Conservation (phyloP, 2,888 invertebrate genomes). For the Tenthredo distinguenda region DNA sequence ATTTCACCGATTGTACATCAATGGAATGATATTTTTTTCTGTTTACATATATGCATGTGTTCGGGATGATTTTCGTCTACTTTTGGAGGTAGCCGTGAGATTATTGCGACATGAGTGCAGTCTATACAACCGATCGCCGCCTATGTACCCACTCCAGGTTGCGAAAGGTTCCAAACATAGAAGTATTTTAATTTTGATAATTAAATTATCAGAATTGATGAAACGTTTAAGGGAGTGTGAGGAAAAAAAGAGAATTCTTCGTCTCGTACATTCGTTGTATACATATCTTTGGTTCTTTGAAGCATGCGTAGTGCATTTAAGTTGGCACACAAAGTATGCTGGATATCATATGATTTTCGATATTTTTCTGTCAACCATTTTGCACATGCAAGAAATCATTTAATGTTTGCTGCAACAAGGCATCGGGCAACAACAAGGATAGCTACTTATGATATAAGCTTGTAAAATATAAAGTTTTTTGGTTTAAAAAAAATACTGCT, state of each 20-base stretch:
- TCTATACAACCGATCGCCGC: conserved; percentile 64
- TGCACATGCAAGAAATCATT: not conserved
- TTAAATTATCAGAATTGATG: too few species aligned
- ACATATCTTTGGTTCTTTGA: not conserved
- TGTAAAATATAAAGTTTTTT: too few species aligned
- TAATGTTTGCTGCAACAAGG: not conserved
- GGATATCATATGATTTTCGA: too few species aligned
- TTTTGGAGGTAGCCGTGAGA: conserved; percentile 58
- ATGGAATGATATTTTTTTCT: conserved; percentile 65
- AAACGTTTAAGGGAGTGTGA: not conserved
- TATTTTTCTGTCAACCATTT: too few species aligned
- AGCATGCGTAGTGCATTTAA: too few species aligned
- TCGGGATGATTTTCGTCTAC: conserved; percentile 60
- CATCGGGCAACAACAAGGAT: too few species aligned
- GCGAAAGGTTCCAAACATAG: too few species aligned
- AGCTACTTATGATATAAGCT: not conserved
- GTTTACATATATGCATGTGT: conserved; percentile 64
- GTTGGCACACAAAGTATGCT: too few species aligned
- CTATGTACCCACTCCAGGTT: too few species aligned
- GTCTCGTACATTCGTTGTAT: not conserved
- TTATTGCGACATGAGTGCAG: conserved; percentile 66
- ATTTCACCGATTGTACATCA: conserved; percentile 65
- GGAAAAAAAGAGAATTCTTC: not conserved
- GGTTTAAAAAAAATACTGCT: too few species aligned
- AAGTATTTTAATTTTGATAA: not conserved